Percentiles rank a stretch among this genome's conserved stretches.
Conservation (phyloP, 1,140 invertebrate genomes). For the Drosophila sturtevanti region DNA sequence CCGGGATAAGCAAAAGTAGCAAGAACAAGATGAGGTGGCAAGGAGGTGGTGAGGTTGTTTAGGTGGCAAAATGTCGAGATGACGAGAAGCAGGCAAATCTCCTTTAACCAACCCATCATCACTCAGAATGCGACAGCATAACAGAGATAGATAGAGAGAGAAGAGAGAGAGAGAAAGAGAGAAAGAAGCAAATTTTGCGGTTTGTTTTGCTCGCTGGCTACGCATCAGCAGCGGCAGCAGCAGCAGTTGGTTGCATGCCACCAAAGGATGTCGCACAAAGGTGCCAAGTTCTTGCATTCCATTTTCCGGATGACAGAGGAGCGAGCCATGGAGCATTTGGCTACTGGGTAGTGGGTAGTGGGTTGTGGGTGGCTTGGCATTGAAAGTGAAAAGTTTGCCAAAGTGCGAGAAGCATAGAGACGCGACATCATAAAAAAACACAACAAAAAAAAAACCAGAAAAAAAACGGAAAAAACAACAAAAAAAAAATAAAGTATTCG, state of each 20-base stretch:
- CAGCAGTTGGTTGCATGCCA: constrained; percentile 12
- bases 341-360: neutral
- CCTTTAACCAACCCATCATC: constrained; percentile 39
- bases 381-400: constrained; percentile 82
- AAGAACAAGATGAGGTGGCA: constrained; percentile 42
- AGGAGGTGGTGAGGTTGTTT: constrained; percentile 6
- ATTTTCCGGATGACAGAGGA: constrained; percentile 2
- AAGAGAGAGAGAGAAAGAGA: constrained; percentile 36
- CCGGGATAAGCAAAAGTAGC: constrained; percentile 28
- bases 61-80: neutral
- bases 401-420: constrained; percentile 59
- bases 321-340: neutral
- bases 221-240: constrained; percentile 42
- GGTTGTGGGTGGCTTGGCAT: constrained; percentile 16
- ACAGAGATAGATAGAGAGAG: constrained; percentile 33
- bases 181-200: constrained; percentile 59
- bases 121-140: constrained; percentile 25
- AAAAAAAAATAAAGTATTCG: constrained; percentile 21
- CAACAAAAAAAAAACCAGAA: constrained; percentile 9
- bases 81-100: neutral
- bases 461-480: constrained; percentile 9
- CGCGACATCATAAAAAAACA: constrained; percentile 36
- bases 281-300: constrained; percentile 62
- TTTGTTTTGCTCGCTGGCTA: constrained; percentile 73
- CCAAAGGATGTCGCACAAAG: constrained; percentile 46